These are phyloP conservation scores for Oryzias curvinotus DNA, from an alignment of 2,113 vertebrate species.

Conservation along the genomic window DNA sequence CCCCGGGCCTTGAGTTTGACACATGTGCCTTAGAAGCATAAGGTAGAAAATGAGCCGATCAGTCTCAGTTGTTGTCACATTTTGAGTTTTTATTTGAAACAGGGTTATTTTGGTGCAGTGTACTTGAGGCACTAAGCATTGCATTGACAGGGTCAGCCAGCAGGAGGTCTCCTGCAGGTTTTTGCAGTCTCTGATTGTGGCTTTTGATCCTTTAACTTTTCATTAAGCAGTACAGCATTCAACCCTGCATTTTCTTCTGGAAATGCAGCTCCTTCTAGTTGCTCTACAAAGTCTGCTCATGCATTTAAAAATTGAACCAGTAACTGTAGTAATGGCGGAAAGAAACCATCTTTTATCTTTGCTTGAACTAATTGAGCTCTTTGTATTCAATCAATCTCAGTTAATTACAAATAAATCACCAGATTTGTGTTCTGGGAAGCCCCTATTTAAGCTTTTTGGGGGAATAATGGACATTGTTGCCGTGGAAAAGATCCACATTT, in stretches of 20 bases:
- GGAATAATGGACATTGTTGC: too few relatives aligned
- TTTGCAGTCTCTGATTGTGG: constrained; percentile 1
- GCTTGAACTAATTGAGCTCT: background rate
- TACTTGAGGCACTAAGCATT: constrained; percentile 29
- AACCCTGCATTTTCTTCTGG: too few relatives aligned
- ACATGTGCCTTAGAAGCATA: too few relatives aligned
- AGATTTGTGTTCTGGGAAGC: background rate
- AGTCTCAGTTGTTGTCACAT: constrained; percentile 47
- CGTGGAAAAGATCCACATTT: too few relatives aligned
- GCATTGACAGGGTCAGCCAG: constrained; percentile 25
- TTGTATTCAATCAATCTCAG: background rate
- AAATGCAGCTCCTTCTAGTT: too few relatives aligned
- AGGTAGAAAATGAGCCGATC: constrained; percentile 34
- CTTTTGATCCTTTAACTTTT: too few relatives aligned
- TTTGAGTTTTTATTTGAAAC: constrained; percentile 50
- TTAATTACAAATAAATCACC: background rate
- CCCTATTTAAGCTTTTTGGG: too few relatives aligned
- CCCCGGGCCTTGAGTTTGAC: too few relatives aligned
- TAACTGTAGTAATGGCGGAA: background rate
- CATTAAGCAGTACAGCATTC: too few relatives aligned
- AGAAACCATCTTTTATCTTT: background rate
- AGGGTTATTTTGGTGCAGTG: constrained; percentile 15
- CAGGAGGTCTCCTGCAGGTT: constrained; percentile 20
- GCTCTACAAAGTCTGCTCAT: background rate
- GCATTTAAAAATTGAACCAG: background rate